Evolutionary conservation across 2,113 vertebrate species (phyloP).

Genomic region (Laterallus jamaicensis): DNA sequence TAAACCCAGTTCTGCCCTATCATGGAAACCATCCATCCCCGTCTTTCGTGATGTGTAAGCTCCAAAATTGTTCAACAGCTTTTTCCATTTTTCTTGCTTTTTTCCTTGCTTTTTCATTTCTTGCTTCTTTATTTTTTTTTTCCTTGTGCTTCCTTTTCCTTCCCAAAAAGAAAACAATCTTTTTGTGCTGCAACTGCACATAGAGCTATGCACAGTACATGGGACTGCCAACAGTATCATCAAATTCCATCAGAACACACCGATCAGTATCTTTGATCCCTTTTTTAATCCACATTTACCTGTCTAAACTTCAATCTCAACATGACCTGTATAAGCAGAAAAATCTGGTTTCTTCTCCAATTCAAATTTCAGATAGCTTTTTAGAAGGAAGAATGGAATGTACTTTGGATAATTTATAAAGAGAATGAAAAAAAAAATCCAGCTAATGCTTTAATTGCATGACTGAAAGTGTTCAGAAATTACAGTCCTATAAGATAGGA

Average conservation of each 20-base stretch:
- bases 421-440: background rate
- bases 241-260: background rate
- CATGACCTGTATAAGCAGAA: background rate
- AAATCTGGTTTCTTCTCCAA: background rate
- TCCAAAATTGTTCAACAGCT: background rate
- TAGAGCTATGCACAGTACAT: background rate
- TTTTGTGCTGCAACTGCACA: background rate
- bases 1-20: background rate
- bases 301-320: background rate
- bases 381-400: background rate
- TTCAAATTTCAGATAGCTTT: background rate
- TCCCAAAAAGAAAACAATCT: background rate
- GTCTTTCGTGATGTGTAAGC: background rate
- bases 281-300: background rate
- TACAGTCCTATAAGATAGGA: background rate
- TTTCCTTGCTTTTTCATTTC: no score
- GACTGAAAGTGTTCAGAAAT: background rate
- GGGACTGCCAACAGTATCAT: background rate
- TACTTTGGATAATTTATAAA: background rate
- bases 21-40: background rate
- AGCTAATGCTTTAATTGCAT: background rate
- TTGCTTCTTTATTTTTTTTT: no score
- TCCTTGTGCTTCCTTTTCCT: no score
- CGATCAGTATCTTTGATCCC: background rate
- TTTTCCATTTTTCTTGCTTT: no score